These are phyloP conservation scores for Heliothis peltigera DNA, from an alignment of 2,888 invertebrate species.

Conservation along the genomic window DNA sequence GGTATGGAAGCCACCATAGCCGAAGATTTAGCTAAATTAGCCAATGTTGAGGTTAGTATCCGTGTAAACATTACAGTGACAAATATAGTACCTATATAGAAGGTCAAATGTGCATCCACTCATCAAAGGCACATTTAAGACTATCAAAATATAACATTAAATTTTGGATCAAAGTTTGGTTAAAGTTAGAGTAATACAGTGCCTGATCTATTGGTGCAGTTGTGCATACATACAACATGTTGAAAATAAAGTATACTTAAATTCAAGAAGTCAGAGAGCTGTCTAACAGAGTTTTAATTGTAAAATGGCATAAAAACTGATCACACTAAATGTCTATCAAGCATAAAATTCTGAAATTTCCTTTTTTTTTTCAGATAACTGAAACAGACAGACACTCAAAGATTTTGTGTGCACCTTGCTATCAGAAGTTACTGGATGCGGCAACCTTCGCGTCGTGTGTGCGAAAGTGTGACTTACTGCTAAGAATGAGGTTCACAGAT, in stretches of 20 bases:
- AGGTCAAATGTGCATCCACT: neutral
- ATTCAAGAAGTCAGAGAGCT: neutral
- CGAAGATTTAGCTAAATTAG: conserved; percentile 75
- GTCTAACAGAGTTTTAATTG: too few relatives aligned
- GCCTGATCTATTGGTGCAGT: neutral
- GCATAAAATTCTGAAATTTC: neutral
- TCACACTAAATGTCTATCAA: neutral
- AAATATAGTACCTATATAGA: neutral
- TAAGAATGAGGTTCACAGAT: conserved; percentile 61
- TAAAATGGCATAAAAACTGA: too few relatives aligned
- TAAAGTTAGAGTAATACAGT: neutral
- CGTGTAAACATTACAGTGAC: neutral
- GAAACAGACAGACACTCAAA: conserved; percentile 75
- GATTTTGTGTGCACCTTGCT: conserved; percentile 76
- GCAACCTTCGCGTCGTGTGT: conserved; percentile 72
- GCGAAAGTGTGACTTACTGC: conserved; percentile 67
- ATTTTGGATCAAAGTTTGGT: neutral
- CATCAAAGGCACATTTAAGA: neutral
- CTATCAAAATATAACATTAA: neutral
- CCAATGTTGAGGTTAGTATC: conserved; percentile 76
- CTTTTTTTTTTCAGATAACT: conserved; percentile 71
- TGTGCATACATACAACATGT: conserved; percentile 7
- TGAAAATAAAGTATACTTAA: neutral
- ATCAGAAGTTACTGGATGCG: conserved; percentile 70
- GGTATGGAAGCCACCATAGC: conserved; percentile 77